Percentiles rank a stretch among this genome's conserved stretches.
Evolutionary conservation across 1,140 invertebrate genomes (phyloP).

Genomic region (Hyles euphorbiae): DNA sequence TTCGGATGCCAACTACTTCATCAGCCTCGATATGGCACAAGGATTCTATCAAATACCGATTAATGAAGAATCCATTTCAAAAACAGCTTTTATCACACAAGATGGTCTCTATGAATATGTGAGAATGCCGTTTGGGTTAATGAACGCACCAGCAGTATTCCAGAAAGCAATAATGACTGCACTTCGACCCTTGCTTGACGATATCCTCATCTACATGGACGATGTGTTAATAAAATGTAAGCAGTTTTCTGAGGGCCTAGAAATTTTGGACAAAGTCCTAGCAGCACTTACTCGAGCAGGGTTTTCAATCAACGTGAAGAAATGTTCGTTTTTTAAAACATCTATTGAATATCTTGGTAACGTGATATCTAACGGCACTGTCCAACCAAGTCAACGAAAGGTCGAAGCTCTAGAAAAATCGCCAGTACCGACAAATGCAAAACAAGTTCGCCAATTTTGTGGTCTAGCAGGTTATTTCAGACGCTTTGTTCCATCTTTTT

Average conservation of each 20-base stretch:
- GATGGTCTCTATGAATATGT: not conserved
- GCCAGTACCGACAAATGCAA: slow-evolving; percentile 30
- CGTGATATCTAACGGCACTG: slow-evolving; percentile 24
- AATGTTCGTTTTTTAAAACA: slow-evolving; percentile 30
- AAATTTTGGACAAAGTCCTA: slow-evolving; percentile 4
- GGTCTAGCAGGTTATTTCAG: slow-evolving; percentile 64
- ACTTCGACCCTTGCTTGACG: not conserved
- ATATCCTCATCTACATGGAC: not conserved
- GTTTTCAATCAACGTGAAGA: slow-evolving; percentile 26
- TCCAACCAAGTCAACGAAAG: slow-evolving; percentile 31
- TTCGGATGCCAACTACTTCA: too few relatives aligned
- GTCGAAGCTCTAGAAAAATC: slow-evolving; percentile 31
- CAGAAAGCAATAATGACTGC: slow-evolving; percentile 7
- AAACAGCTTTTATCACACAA: too few relatives aligned
- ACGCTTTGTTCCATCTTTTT: slow-evolving; percentile 63
- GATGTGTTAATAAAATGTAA: not conserved
- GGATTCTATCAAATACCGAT: too few relatives aligned
- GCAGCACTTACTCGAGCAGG: not conserved
- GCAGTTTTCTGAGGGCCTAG: not conserved
- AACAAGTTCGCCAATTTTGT: slow-evolving; percentile 54
- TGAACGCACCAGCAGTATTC: slow-evolving; percentile 1
- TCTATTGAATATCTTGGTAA: slow-evolving; percentile 38
- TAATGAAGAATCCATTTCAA: too few relatives aligned
- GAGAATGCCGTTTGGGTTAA: slow-evolving; percentile 4
- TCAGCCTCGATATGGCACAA: too few relatives aligned